phyloP scores from a whole-genome alignment of 2,113 vertebrate genomes.

The Odocoileus hemionus region DNA sequence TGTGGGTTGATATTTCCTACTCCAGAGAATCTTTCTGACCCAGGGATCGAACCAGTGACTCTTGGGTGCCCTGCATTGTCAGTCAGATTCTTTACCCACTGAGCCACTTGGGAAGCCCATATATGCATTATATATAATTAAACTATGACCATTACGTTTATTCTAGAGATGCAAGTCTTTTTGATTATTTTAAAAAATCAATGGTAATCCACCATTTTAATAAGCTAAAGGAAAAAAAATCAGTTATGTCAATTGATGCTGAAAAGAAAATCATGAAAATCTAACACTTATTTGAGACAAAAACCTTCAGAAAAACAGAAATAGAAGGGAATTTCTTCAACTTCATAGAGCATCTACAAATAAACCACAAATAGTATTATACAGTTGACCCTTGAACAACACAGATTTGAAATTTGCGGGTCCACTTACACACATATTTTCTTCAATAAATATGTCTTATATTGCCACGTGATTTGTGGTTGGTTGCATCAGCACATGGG shows the following conservation, averaged over 20 bases:
- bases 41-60: neutral
- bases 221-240: neutral
- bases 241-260: neutral
- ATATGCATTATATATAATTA: neutral
- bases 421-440: neutral
- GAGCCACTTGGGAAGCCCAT: neutral
- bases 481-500: neutral
- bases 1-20: neutral
- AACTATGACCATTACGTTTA: neutral
- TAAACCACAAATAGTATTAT: neutral
- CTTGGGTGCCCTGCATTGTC: neutral
- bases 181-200: neutral
- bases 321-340: neutral
- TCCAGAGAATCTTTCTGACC: neutral
- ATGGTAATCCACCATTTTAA: neutral
- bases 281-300: neutral
- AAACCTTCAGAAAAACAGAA: neutral
- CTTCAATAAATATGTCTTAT: neutral
- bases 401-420: neutral
- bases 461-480: neutral
- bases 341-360: neutral
- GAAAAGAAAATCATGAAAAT: neutral
- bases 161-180: neutral
- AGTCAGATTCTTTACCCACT: neutral
- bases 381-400: neutral